Evolutionary conservation across 2,797 vertebrate genomes (phyloP).

Genomic region (Gymnodraco acuticeps): DNA sequence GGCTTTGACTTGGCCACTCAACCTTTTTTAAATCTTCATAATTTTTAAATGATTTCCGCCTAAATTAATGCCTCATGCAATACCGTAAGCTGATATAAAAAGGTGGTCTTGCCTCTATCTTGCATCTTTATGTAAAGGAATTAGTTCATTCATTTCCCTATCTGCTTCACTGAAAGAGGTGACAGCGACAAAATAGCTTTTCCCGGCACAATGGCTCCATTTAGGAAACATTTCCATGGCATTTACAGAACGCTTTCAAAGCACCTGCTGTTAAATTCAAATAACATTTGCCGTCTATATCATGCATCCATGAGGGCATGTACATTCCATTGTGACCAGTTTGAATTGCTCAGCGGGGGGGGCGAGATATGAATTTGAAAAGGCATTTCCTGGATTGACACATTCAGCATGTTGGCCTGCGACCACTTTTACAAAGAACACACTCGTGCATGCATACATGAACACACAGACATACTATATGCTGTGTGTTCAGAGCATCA

Average conservation of each 20-base stretch:
- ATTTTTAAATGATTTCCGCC: neutral
- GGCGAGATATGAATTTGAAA: slow-evolving; percentile 40
- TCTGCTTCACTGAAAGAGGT: slow-evolving; percentile 29
- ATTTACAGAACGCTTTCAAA: slow-evolving; percentile 45
- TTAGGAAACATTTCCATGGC: slow-evolving; percentile 36
- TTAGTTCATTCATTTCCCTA: slow-evolving; percentile 37
- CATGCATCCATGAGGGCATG: slow-evolving; percentile 15
- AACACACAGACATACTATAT: neutral
- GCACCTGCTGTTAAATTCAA: slow-evolving; percentile 51
- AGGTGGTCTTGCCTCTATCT: slow-evolving; percentile 17
- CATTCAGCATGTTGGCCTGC: slow-evolving; percentile 17
- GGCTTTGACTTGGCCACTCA: neutral
- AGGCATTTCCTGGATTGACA: slow-evolving; percentile 35
- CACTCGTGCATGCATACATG: neutral
- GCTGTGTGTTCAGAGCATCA: neutral
- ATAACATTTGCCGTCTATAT: slow-evolving; percentile 38
- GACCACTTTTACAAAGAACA: slow-evolving; percentile 2
- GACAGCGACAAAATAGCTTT: slow-evolving; percentile 30
- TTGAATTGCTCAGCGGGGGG: slow-evolving; percentile 59
- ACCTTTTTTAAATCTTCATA: neutral
- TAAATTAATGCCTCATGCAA: neutral
- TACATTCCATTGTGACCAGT: slow-evolving; percentile 45
- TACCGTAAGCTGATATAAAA: neutral
- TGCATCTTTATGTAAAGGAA: slow-evolving; percentile 15
- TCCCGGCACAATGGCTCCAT: slow-evolving; percentile 32